phyloP scores from a whole-genome alignment of 2,113 vertebrate species.

The Chauna torquata region DNA sequence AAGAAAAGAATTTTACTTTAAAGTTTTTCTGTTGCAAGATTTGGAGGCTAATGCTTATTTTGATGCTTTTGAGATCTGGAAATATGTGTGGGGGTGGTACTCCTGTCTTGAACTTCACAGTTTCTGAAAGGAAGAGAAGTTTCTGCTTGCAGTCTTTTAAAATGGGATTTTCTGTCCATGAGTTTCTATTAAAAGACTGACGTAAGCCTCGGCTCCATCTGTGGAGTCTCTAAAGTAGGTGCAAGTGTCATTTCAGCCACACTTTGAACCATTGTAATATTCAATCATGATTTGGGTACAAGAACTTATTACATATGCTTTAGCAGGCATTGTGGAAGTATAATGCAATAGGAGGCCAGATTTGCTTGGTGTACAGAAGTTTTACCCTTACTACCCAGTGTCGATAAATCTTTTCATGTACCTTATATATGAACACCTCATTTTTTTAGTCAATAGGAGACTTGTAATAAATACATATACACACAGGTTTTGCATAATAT shows the following conservation, averaged over 20 bases:
- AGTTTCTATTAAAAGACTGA: conserved; percentile 21
- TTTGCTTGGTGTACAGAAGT: neutral
- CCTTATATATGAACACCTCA: neutral
- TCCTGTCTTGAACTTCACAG: conserved; percentile 35
- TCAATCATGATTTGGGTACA: neutral
- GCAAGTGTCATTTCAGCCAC: neutral
- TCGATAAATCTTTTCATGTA: neutral
- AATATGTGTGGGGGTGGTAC: conserved; percentile 28
- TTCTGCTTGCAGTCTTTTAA: conserved; percentile 3
- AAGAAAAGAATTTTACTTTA: conserved; percentile 9
- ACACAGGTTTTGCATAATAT: neutral
- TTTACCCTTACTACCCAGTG: neutral
- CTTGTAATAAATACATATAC: neutral
- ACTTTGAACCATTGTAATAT: neutral
- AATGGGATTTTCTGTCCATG: conserved; percentile 14
- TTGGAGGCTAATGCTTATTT: conserved; percentile 42
- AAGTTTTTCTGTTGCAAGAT: neutral
- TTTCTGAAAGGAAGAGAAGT: conserved; percentile 44
- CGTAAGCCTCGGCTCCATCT: neutral
- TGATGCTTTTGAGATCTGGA: conserved; percentile 43
- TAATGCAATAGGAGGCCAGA: neutral
- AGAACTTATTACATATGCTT: neutral
- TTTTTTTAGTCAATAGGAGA: neutral
- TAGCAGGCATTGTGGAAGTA: neutral
- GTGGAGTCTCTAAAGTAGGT: neutral